These are phyloP conservation scores for Oligia latruncula DNA, from an alignment of 2,888 invertebrate species.

Conservation along the genomic window DNA sequence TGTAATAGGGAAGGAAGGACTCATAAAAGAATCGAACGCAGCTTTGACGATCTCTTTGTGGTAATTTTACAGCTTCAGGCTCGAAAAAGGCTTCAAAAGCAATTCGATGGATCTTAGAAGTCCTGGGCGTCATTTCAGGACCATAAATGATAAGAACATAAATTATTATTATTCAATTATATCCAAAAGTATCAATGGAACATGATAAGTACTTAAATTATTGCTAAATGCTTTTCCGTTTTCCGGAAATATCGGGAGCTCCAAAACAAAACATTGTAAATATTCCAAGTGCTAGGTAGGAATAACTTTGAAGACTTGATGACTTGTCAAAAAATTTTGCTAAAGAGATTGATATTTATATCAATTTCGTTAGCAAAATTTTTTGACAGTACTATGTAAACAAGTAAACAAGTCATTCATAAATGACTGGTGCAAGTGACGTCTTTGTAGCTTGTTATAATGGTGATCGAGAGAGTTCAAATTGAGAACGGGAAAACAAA, in stretches of 20 bases:
- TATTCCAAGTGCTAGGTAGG: not conserved
- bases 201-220: not conserved
- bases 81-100: not conserved
- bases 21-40: not conserved
- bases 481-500: not conserved
- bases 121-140: not conserved
- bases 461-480: not conserved
- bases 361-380: too few relatives aligned
- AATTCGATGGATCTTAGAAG: not conserved
- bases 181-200: not conserved
- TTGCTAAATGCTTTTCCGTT: not conserved
- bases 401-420: too few relatives aligned
- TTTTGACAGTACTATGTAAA: too few relatives aligned
- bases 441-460: not conserved
- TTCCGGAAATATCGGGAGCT: not conserved
- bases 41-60: not conserved
- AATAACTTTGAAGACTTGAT: too few relatives aligned
- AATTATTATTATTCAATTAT: not conserved
- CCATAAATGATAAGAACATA: not conserved
- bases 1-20: conserved; percentile 11
- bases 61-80: too few relatives aligned
- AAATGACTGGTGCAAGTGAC: too few relatives aligned
- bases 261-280: not conserved
- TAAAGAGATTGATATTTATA: too few relatives aligned
- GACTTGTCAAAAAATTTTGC: too few relatives aligned